Percentiles rank a stretch among this genome's conserved stretches.
Evolutionary conservation across 2,113 vertebrate genomes (phyloP).

Genomic region (Scomber scombrus): DNA sequence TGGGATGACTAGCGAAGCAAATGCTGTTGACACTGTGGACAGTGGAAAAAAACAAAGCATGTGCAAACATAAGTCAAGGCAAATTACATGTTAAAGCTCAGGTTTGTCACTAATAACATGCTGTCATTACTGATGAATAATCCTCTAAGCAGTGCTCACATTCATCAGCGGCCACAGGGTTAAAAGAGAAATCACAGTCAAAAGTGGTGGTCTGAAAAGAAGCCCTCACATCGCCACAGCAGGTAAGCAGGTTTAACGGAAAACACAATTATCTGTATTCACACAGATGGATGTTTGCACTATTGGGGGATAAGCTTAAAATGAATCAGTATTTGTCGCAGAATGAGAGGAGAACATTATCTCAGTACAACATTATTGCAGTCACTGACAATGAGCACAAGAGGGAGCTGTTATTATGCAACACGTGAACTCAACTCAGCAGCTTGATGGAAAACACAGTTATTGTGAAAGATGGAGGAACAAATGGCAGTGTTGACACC

Average conservation of each 20-base stretch:
- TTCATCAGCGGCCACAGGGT: background rate
- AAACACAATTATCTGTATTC: background rate
- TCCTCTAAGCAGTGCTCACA: background rate
- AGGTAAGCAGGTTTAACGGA: constrained; percentile 75
- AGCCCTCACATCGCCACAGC: constrained; percentile 91
- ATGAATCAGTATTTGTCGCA: background rate
- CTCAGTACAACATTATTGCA: background rate
- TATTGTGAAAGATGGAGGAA: background rate
- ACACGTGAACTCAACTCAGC: background rate
- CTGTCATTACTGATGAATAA: constrained; percentile 7
- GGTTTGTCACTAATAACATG: background rate
- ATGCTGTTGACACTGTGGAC: background rate
- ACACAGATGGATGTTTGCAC: background rate
- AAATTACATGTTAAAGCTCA: constrained; percentile 1
- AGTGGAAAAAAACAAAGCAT: constrained; percentile 13
- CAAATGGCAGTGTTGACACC: too few species aligned
- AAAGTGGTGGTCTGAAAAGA: too few species aligned
- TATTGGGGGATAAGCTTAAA: background rate
- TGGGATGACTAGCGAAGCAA: background rate
- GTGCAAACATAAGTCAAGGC: background rate
- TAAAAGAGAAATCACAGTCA: background rate
- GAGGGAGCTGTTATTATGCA: background rate
- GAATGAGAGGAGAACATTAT: background rate
- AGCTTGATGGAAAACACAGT: too few species aligned
- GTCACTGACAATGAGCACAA: constrained; percentile 1